Evolutionary conservation across 2,888 invertebrate species (phyloP), one percentile per base, ranked within the genome.

Genomic region (Drosophila affinis): DNA sequence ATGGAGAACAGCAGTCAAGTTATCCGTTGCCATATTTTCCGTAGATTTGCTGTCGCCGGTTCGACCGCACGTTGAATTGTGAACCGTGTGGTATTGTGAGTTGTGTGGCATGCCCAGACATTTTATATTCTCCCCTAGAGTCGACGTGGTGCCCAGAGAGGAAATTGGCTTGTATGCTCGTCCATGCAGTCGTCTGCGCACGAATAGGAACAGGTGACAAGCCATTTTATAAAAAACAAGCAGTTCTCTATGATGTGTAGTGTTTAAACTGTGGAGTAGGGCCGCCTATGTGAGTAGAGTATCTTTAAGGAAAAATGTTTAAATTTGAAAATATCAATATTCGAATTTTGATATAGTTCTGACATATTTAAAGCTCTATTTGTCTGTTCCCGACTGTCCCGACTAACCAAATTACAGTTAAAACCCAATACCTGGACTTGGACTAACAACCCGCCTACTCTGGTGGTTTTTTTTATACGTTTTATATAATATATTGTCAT

Each of bases 1-100:
- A 90, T 95, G 93, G 7, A 96, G 93, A 76, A 96, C 94, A 57
- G 96, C 96, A 59, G 96, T 94, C 62, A 96, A 93, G 93, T 97
- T 96, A 91, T 96, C 95, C 84, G 93, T 91, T 18, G 90, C 79
- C 92, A 91, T 91, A 47, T 44, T 67, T 18, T 14, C 24, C 5
- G n/a, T 47, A 3, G 12, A 34, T 34, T 55, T 9, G 7, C 3
- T 12, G 10, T 14, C 34, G 7, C 5, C 9, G 14, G 1, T 18
- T 27, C 59, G 34, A 39, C 68, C 24, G 48, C 27, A 59, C 64
- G 29, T 27, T 24, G 62, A 58, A 76, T 81, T 81, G 60, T 73
- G 62, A 58, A 76, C 81, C 84, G 57, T 21, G 21, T 21, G 76
- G 62, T 18, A 18, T 18, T 18, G 18, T 18, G 18, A 18, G 2